Conservation (phyloP, 2,113 vertebrate genomes). For the Nesoenas mayeri region DNA sequence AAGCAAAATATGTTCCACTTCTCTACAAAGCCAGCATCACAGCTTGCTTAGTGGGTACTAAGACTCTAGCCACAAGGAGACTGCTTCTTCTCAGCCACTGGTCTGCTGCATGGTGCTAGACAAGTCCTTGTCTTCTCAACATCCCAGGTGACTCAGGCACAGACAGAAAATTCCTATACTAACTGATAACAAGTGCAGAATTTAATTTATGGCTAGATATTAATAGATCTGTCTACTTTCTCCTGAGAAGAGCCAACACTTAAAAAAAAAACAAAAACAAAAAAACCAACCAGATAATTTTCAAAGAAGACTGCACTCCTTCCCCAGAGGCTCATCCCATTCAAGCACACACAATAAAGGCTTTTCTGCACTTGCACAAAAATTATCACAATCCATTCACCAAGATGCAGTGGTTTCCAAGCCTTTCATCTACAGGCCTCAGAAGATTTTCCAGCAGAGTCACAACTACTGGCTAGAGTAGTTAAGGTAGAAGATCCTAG, state of each 20-base stretch:
- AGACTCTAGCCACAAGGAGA: background rate
- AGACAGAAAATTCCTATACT: background rate
- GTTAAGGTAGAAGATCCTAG: background rate
- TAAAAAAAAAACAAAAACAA: background rate
- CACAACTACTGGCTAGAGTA: background rate
- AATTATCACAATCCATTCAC: background rate
- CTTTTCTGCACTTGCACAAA: background rate
- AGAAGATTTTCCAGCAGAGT: conserved; percentile 36
- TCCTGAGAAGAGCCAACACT: background rate
- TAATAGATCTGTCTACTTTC: background rate
- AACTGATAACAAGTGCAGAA: background rate
- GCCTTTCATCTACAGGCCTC: conserved; percentile 9
- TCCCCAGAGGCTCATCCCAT: background rate
- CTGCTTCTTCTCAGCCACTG: background rate
- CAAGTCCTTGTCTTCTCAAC: background rate
- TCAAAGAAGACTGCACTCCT: background rate
- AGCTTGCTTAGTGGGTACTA: background rate
- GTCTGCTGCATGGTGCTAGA: background rate
- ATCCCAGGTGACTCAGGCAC: background rate
- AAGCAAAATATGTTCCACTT: background rate
- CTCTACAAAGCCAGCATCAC: background rate
- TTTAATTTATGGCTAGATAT: background rate
- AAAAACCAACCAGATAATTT: background rate
- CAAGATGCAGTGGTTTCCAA: background rate
- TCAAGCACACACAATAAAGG: conserved; percentile 7